phyloP scores from a whole-genome alignment of 1,140 invertebrate species.

The Batillaria attramentaria region DNA sequence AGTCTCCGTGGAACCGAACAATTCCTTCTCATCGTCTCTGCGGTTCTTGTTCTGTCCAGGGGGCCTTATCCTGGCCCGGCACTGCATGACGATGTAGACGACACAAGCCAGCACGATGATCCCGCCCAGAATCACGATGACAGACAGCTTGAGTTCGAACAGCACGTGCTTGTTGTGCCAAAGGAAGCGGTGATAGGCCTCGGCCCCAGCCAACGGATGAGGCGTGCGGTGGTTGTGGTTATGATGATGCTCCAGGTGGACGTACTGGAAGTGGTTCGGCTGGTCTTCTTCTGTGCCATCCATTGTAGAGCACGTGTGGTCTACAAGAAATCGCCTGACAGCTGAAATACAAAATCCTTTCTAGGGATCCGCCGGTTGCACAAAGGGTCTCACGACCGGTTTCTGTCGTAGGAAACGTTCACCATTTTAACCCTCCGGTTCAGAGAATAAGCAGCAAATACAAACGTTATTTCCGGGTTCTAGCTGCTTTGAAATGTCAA shows the following conservation, averaged over 20 bases:
- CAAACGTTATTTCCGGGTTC: too few species aligned
- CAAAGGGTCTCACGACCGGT: too few species aligned
- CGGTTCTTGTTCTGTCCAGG: background rate
- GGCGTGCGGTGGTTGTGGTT: slow-evolving; percentile 14
- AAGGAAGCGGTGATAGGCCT: slow-evolving; percentile 44
- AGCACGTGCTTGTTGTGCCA: slow-evolving; percentile 47
- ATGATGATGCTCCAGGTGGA: slow-evolving; percentile 11
- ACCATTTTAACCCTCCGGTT: too few species aligned
- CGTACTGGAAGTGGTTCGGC: background rate
- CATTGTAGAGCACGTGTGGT: too few species aligned
- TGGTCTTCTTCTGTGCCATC: background rate
- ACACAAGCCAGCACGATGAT: slow-evolving; percentile 46
- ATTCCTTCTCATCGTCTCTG: slow-evolving; percentile 29
- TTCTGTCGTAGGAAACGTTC: too few species aligned
- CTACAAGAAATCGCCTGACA: too few species aligned
- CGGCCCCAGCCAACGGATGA: slow-evolving; percentile 24
- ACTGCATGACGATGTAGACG: slow-evolving; percentile 48
- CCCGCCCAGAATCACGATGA: slow-evolving; percentile 47
- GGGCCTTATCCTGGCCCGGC: slow-evolving; percentile 13
- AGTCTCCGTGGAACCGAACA: slow-evolving; percentile 41
- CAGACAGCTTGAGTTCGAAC: slow-evolving; percentile 51
- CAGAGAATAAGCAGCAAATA: too few species aligned
- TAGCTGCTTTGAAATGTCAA: too few species aligned
- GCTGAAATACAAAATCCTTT: too few species aligned
- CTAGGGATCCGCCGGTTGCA: too few species aligned